Conservation (phyloP, 2,888 invertebrate species). For the Ormyrus thymus region DNA sequence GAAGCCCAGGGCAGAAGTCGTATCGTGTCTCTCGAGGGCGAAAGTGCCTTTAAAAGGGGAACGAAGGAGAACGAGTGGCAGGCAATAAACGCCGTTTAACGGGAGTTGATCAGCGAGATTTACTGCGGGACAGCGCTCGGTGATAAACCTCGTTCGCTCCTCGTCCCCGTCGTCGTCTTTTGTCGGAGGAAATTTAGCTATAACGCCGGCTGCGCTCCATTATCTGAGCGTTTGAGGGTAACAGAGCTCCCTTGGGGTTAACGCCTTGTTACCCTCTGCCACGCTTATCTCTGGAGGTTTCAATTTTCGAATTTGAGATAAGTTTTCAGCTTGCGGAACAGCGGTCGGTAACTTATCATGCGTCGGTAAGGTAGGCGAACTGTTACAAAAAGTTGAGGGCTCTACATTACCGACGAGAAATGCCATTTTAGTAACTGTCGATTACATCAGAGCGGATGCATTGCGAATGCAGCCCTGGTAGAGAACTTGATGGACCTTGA, state of each 20-base stretch:
- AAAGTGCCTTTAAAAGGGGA: conserved; percentile 33
- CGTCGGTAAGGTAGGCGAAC: conserved; percentile 29
- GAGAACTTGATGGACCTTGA: conserved; percentile 16
- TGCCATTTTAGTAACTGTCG: background rate
- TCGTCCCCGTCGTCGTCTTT: background rate
- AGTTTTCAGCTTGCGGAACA: background rate
- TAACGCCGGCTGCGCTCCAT: background rate
- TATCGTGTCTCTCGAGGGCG: background rate
- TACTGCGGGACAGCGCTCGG: conserved; percentile 24
- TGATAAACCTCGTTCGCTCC: conserved; percentile 36
- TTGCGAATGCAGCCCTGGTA: background rate
- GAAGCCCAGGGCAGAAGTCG: background rate
- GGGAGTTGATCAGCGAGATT: conserved; percentile 51
- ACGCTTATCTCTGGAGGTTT: conserved; percentile 1
- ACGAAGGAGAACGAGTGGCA: conserved; percentile 31
- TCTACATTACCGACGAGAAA: conserved; percentile 21
- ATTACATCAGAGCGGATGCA: background rate
- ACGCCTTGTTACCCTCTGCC: background rate
- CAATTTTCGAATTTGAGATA: background rate
- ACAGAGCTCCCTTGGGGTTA: conserved; percentile 5
- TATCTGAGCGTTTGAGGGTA: conserved; percentile 1
- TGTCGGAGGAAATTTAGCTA: background rate
- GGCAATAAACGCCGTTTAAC: conserved; percentile 45
- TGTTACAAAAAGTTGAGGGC: too few relatives aligned
- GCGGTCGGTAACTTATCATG: background rate